These are phyloP conservation scores for Calephelis nemesis DNA, from an alignment of 1,140 invertebrate species.

Conservation along the genomic window DNA sequence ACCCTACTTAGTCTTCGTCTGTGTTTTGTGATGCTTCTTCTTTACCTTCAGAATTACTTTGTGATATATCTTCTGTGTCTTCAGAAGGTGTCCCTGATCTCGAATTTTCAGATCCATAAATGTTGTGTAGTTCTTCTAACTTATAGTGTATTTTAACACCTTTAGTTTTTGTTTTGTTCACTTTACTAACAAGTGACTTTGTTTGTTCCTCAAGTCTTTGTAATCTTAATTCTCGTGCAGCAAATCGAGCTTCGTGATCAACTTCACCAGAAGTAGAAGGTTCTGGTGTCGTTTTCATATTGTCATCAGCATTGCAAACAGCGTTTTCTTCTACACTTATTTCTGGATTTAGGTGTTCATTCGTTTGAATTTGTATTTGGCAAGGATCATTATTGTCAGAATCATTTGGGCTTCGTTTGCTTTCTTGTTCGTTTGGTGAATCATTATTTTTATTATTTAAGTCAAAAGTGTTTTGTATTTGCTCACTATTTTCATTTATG, in stretches of 20 bases:
- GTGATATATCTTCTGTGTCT: slow-evolving; percentile 53
- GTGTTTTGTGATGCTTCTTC: slow-evolving; percentile 50
- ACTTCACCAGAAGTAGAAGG: slow-evolving; percentile 58
- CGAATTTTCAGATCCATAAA: slow-evolving; percentile 71
- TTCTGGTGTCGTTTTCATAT: slow-evolving; percentile 28
- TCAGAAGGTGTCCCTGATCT: slow-evolving; percentile 65
- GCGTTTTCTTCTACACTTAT: neutral
- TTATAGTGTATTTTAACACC: slow-evolving; percentile 75
- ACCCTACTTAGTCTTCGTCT: slow-evolving; percentile 33
- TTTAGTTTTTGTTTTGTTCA: slow-evolving; percentile 73
- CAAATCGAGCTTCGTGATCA: slow-evolving; percentile 73
- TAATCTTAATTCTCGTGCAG: slow-evolving; percentile 66
- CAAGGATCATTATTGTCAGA: neutral
- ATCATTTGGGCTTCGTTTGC: neutral
- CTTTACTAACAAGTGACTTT: slow-evolving; percentile 73
- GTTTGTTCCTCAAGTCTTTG: slow-evolving; percentile 76
- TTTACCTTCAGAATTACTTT: slow-evolving; percentile 52
- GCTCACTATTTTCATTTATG: neutral
- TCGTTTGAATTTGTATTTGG: neutral
- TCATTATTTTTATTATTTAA: neutral
- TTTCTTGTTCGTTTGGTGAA: neutral
- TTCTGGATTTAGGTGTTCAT: neutral
- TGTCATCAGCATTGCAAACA: slow-evolving; percentile 16
- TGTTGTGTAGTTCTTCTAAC: slow-evolving; percentile 74
- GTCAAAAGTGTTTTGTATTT: neutral